Evolutionary conservation across 2,113 vertebrate genomes (phyloP).

Genomic region (Xenopus tropicalis): DNA sequence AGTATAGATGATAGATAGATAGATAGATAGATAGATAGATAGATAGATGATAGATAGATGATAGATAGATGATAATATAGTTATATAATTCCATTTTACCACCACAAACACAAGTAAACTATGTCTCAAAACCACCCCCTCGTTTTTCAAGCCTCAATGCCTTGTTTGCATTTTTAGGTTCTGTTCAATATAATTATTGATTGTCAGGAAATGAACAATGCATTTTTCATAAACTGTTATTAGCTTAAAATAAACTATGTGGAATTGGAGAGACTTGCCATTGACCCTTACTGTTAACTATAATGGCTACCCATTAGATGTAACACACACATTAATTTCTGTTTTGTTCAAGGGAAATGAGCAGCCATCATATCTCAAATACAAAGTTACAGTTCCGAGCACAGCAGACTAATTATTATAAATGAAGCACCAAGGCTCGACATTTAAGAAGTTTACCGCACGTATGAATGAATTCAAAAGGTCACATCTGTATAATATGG

Average conservation of each 20-base stretch:
- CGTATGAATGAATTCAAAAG: constrained; percentile 42
- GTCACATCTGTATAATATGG: constrained; percentile 41
- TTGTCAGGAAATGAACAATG: constrained; percentile 21
- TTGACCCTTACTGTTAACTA: constrained; percentile 33
- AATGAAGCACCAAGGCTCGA: constrained; percentile 42
- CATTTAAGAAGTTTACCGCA: constrained; percentile 44
- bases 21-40: no score
- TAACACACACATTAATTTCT: constrained; percentile 23
- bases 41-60: no score
- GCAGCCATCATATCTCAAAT: constrained; percentile 16
- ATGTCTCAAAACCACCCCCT: no score
- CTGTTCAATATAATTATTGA: neutral
- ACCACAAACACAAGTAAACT: no score
- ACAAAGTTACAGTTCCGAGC: constrained; percentile 26
- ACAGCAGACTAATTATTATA: constrained; percentile 41
- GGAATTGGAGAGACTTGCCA: neutral
- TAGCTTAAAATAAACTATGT: neutral
- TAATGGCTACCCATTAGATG: constrained; percentile 22
- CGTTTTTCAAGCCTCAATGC: no score
- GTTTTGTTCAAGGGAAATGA: constrained; percentile 38
- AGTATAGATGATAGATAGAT: no score
- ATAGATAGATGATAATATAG: no score
- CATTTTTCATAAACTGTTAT: constrained; percentile 10
- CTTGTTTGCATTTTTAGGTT: no score
- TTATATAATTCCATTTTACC: no score